These are phyloP conservation scores for Homarus americanus DNA, from an alignment of 1,140 invertebrate genomes.

Conservation along the genomic window DNA sequence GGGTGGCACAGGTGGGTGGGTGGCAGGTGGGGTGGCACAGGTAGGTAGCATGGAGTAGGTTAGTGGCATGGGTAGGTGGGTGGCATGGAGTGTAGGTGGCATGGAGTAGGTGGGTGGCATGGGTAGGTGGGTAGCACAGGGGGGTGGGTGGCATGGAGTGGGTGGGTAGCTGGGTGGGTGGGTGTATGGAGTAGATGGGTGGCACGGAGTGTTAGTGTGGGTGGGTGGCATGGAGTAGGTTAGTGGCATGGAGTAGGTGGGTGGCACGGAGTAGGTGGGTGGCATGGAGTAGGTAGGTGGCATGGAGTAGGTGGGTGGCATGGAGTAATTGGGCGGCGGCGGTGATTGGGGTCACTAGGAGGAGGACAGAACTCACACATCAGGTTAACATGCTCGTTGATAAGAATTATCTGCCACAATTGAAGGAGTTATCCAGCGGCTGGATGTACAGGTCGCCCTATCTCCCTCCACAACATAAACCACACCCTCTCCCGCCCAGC, in stretches of 20 bases:
- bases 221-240: not conserved
- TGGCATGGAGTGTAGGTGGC: too few relatives aligned
- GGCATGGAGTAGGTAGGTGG: not conserved
- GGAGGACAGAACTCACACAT: not conserved
- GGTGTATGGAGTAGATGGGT: not conserved
- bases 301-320: not conserved
- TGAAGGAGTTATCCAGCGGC: not conserved
- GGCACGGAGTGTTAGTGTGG: not conserved
- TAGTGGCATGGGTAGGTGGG: too few relatives aligned
- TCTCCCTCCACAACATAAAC: not conserved
- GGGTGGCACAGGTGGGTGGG: not conserved
- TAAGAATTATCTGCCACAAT: not conserved
- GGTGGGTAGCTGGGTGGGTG: not conserved
- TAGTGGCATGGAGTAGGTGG: too few relatives aligned
- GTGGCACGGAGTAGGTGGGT: too few relatives aligned
- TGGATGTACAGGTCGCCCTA: not conserved
- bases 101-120: too few relatives aligned
- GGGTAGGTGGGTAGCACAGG: too few relatives aligned
- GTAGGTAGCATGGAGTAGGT: too few relatives aligned
- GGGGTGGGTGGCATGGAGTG: too few relatives aligned
- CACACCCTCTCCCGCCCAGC: not conserved
- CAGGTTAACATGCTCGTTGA: not conserved
- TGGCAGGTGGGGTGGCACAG: not conserved
- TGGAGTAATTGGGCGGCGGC: too few relatives aligned
- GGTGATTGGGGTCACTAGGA: too few relatives aligned